Base-by-base conservation (phyloP, 2,113 vertebrate species). In the Entomyzon cyanotis region DNA sequence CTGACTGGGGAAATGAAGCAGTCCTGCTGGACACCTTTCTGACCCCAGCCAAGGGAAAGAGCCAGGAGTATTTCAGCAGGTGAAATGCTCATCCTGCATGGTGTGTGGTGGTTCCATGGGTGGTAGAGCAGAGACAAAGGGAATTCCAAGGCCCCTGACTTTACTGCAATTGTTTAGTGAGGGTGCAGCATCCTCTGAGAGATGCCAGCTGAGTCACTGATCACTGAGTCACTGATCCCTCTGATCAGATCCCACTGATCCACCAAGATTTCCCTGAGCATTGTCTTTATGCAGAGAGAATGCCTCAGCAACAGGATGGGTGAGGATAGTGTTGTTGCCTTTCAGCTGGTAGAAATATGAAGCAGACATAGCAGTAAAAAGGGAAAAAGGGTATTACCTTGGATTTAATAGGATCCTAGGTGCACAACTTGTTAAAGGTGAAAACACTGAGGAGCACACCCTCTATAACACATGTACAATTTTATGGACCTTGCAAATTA, bases 151-250 rank as follows among this genome's bases (percentile, higher is more conserved):
- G 39, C 12, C n/a, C 10, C 30, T 60, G 62, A 10, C 39, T 27
- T 12, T 5, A 12, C 13, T 4, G 1, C 31, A 31, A 7, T 13
- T 60, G 46, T 49, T 68, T 31, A 2, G 1, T 6, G 6, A 33
- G n/a, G 13, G 9, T 18, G 22, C 30, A 30, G 23, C 0, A 0
- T 47, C 56, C 50, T 27, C 39, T 39, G 52, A 28, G 62, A 37
- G 71, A 2, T 18, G 70, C 5, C 4, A 4, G 19, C 3, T 39
- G 35, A 50, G 14, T 18, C 64, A 39, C 0, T 27, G 31, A 24
- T 25, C 12, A 17, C 3, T 37, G 35, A 50, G 14, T 18, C 64
- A 39, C 0, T 27, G 31, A 24, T 25, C 12, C 28, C 30, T 44
- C 16, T 15, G 10, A 0, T 5, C 33, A 15, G 39, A 39, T 39